Evolutionary conservation across 2,797 vertebrate species (phyloP).

Genomic region (Hippoglossus hippoglossus): DNA sequence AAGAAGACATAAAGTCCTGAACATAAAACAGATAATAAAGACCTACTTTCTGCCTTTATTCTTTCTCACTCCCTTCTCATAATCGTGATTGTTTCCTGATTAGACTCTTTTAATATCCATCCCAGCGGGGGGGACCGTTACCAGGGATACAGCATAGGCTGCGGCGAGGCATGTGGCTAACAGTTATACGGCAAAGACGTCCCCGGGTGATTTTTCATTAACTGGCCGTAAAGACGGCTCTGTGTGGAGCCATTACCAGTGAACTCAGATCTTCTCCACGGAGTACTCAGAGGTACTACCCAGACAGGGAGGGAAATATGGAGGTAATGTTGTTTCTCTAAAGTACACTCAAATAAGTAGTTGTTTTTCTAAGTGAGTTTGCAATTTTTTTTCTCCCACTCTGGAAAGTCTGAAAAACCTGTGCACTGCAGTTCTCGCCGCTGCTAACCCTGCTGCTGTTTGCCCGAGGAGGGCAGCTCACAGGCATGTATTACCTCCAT

Average conservation of each 20-base stretch:
- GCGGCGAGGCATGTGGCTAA: constrained; percentile 83
- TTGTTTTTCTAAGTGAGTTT: constrained; percentile 11
- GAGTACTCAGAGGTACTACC: constrained; percentile 47
- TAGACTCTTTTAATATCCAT: constrained; percentile 88
- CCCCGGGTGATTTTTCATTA: constrained; percentile 91
- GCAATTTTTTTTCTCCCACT: constrained; percentile 1
- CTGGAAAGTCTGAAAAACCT: constrained; percentile 16
- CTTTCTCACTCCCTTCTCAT: constrained; percentile 36
- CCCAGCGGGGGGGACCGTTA: constrained; percentile 75
- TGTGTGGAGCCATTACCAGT: constrained; percentile 85
- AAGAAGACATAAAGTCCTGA: constrained; percentile 32
- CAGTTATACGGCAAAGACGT: constrained; percentile 74
- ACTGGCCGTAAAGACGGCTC: constrained; percentile 87
- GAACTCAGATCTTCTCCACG: constrained; percentile 62
- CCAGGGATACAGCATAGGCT: constrained; percentile 71
- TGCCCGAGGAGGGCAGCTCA: constrained; percentile 28
- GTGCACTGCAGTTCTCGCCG: background rate
- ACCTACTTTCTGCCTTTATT: constrained; percentile 28
- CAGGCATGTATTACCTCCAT: constrained; percentile 33
- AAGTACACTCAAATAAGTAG: constrained; percentile 12
- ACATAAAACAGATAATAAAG: constrained; percentile 44
- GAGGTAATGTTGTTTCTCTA: constrained; percentile 17
- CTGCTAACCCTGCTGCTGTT: constrained; percentile 25
- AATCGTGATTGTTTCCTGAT: constrained; percentile 75
- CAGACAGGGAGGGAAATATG: constrained; percentile 14